These are phyloP conservation scores for Lepidostoma basale DNA, from an alignment of 1,140 invertebrate genomes.

Conservation along the genomic window DNA sequence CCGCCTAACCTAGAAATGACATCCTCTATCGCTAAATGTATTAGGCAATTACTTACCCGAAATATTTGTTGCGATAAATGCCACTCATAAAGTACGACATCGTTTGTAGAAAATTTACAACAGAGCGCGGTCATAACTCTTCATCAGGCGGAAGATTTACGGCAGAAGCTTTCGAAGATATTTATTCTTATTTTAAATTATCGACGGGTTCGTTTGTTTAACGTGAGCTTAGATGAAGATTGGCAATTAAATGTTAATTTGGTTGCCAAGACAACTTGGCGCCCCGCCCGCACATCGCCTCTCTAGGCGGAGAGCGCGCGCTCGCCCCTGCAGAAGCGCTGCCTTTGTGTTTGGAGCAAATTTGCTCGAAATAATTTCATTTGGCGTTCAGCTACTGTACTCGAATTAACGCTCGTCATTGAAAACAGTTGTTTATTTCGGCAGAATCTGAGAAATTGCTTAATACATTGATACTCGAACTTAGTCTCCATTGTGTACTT, in stretches of 20 bases:
- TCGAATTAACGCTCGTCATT: background rate
- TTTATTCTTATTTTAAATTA: conserved; percentile 10
- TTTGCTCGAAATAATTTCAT: background rate
- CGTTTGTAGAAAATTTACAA: background rate
- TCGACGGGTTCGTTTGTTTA: conserved; percentile 5
- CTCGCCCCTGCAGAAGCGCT: background rate
- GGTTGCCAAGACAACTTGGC: conserved; percentile 22
- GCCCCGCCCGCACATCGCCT: background rate
- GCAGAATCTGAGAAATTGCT: background rate
- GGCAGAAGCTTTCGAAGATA: background rate
- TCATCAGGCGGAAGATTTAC: background rate
- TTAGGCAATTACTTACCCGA: background rate
- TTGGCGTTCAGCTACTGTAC: background rate
- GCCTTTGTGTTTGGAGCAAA: background rate
- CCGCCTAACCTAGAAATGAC: background rate
- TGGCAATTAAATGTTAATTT: conserved; percentile 17
- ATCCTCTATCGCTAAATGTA: background rate
- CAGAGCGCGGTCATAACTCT: background rate
- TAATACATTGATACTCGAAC: too few species aligned
- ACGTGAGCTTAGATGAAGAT: conserved; percentile 5
- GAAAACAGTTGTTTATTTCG: background rate
- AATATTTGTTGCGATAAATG: background rate
- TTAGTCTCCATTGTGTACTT: too few species aligned
- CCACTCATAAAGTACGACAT: background rate
- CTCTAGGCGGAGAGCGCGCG: background rate